These are phyloP conservation scores for Neoniphon sammara DNA, from an alignment of 2,797 vertebrate species.

Conservation along the genomic window DNA sequence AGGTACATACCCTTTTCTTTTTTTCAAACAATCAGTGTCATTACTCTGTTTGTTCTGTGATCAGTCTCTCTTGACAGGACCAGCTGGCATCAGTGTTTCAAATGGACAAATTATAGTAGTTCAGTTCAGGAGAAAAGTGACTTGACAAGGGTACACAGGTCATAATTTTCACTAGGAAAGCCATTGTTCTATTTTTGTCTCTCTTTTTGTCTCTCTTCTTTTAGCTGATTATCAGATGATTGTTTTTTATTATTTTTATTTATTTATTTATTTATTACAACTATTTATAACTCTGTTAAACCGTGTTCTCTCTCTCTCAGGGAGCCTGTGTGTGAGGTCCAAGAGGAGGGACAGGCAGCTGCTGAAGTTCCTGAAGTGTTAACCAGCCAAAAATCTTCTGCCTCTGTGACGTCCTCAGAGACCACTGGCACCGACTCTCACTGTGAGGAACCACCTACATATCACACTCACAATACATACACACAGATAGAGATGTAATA, in stretches of 20 bases:
- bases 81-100: too few species aligned
- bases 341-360: constrained; percentile 52
- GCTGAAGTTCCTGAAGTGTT: constrained; percentile 43
- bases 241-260: not conserved
- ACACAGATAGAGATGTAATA: not conserved
- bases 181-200: not conserved
- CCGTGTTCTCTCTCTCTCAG: constrained; percentile 55
- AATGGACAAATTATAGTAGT: too few species aligned
- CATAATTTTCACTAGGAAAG: not conserved
- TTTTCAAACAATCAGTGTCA: not conserved
- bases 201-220: not conserved
- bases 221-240: not conserved
- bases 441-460: constrained; percentile 70
- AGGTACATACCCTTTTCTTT: constrained; percentile 59
- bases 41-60: not conserved
- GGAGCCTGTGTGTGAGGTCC: constrained; percentile 54
- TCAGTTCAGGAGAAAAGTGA: too few species aligned
- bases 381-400: constrained; percentile 69
- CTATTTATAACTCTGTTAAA: not conserved
- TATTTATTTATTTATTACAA: not conserved
- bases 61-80: too few species aligned
- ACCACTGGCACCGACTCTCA: constrained; percentile 79
- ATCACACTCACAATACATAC: not conserved
- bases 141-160: not conserved
- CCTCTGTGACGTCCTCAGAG: constrained; percentile 77